Evolutionary conservation across 2,113 vertebrate species (phyloP), one percentile per base, ranked within the genome.

Genomic region (Porphyrio hochstetteri): DNA sequence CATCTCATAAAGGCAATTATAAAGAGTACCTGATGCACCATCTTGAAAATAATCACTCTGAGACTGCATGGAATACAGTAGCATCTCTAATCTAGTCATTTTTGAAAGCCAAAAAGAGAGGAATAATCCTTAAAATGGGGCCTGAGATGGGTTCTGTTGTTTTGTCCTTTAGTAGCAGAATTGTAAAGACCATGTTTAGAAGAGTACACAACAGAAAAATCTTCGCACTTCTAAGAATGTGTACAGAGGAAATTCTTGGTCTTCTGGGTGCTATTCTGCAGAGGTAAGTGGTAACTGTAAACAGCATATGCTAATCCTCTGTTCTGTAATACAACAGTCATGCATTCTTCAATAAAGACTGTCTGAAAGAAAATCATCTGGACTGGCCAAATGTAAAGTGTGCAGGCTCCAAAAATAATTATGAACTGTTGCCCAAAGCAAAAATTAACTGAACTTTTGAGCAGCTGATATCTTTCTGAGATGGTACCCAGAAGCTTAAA

Each of bases 391-490:
- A 10, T 60, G 20, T 76, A 76, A 79, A 82, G 6, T 36, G 9
- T 61, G 7, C 20, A 85, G 38, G 23, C 6, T 89, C 57, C 36
- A 94, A 71, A 93, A 86, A 82, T 82, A 79, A 84, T 86, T 57
- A 78, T 36, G 59, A 88, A 33, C 21, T 65, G 12, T 59, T 92
- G 33, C 38, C 69, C 35, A 81, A 78, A 82, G 50, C 48, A 95
- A 91, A 87, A 95, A 79, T 86, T 82, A 82, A 42, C 35, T 17
- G 18, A 88, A 76, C 19, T 89, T 93, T 71, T 89, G 35, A 72
- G 24, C 38, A 75, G 52, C 60, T 84, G 60, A 61, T 89, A 42
- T 55, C 27, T 85, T 91, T 52, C 35, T 91, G 57, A 83, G 42
- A 57, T 91, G 9, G 5, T 27, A 60, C 38, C 36, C 70, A 68